These are phyloP conservation scores for Leptopilina clavipes DNA, from an alignment of 1,140 invertebrate species.

Conservation along the genomic window DNA sequence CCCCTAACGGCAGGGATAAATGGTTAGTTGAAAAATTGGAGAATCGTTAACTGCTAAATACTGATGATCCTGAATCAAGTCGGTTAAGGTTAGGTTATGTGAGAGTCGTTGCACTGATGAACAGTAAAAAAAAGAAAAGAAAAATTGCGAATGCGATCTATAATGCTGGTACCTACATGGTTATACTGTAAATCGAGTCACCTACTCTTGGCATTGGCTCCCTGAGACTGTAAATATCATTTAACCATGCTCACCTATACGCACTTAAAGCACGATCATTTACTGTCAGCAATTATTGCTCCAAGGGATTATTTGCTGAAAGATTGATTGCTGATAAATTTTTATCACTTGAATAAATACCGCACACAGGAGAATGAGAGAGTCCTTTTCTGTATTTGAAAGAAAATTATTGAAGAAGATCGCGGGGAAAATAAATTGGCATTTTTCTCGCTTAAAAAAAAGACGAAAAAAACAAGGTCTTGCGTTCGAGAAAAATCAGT, in stretches of 20 bases:
- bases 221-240: slow-evolving; percentile 22
- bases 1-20: neutral
- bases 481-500: neutral
- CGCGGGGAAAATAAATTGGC: neutral
- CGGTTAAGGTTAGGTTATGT: neutral
- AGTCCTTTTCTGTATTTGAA: slow-evolving; percentile 12
- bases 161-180: slow-evolving; percentile 5
- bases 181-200: slow-evolving; percentile 3
- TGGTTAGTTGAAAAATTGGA: neutral
- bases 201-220: slow-evolving; percentile 13
- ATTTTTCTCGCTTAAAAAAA: neutral
- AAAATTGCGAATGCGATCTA: neutral
- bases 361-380: neutral
- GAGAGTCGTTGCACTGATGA: neutral
- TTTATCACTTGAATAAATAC: slow-evolving; percentile 14
- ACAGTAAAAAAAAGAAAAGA: neutral
- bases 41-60: slow-evolving; percentile 27
- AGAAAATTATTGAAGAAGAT: slow-evolving; percentile 5
- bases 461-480: neutral
- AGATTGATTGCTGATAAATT: slow-evolving; percentile 9
- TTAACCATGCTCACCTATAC: neutral
- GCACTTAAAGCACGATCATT: neutral
- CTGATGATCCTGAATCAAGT: neutral
- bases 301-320: neutral
- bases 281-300: neutral